Evolutionary conservation across 2,797 vertebrate genomes (phyloP), one percentile per base, ranked within the genome.

Genomic region (Aeoliscus strigatus): DNA sequence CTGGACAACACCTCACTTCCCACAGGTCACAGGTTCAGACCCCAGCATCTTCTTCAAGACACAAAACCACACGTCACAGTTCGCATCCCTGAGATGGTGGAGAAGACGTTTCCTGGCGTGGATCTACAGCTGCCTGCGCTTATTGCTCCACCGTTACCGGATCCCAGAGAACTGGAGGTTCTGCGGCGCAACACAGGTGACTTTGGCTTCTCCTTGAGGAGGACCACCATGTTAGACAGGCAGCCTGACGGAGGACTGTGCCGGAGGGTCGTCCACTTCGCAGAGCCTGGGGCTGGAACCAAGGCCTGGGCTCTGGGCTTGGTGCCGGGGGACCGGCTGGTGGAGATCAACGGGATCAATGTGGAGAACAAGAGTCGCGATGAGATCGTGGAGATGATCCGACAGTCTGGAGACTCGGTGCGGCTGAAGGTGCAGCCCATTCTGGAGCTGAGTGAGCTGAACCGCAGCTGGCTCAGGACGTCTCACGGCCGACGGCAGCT

Each of bases 321-420:
- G 79, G 92, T 96, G 51, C 95, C 96, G 0, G 96, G 95, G 0
- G 96, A 99, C 71, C 89, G 92, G 4, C 77, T 99, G 52, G 92
- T 97, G 60, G 96, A 97, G 77, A 96, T 97, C 82, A 99, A 99
- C 0, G 90, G 94, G 6, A 40, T 83, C 49, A 96, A 97, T 0
- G 96, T 98, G 83, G 94, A 97, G 78, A 94, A 24, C 71, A 96
- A 92, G 68, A 92, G 72, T 75, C 86, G 96, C 50, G 94, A 99
- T 5, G 94, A 99, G 82, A 98, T 99, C 0, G 96, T 99, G 80
- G 96, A 98, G 85, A 97, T 94, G 94, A 99, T 99, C 79, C 93
- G 94, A 51, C 94, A 95, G 68, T 98, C 95, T 0, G 95, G 94
- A 24, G 94, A 98, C 27, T 87, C 84, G 0, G 94, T 98, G 25